Base-by-base conservation (phyloP, 2,888 invertebrate species). In the Callyntrura sp. region DNA sequence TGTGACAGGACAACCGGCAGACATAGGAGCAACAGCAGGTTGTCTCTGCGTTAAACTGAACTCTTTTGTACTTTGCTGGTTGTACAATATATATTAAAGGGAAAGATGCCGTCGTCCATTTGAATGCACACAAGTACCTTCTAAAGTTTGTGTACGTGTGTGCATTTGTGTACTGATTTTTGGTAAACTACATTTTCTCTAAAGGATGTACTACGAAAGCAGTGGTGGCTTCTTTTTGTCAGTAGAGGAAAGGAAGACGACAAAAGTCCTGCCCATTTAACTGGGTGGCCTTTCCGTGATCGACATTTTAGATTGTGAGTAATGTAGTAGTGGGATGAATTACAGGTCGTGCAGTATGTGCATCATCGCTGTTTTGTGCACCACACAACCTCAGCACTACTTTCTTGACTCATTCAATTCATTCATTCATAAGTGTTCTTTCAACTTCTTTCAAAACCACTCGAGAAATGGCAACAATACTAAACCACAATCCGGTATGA, bases 221-320 rank as follows among this genome's bases (percentile, higher is more conserved):
- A 62, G 81, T 55, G 23, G 28, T 17, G 25, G 20, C 43, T 17
- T 65, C 48, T 60, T 85, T 85, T 85, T n/a, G 51, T 35, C 57
- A 85, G 51, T n/a, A 82, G 28, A 51, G 23, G 35, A 73, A 43
- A 76, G 79, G 76, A 86, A 65, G 17, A 28, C 12, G 5, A 55
- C 78, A 65, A 43, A 86, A 73, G 45, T 48, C 88, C 81, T 88
- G 73, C 82, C 82, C 81, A 81, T 57, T 88, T 78, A 83, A 48
- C 82, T 88, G 88, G 88, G 88, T 88, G 88, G 88, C 88, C 88
- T 55, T 83, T 88, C 78, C 57, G 57, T 76, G 88, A 88, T 83
- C 88, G 78, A 83, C 83, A 78, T 88, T 78, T n/a, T 55, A 78
- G 23, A 25, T 78, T 20, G 68, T 60, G 51, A 28, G 45, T 68